Percentiles rank a stretch among this genome's conserved stretches.
These are phyloP conservation scores for Tinea pellionella DNA, from an alignment of 2,888 invertebrate species.

Conservation along the genomic window DNA sequence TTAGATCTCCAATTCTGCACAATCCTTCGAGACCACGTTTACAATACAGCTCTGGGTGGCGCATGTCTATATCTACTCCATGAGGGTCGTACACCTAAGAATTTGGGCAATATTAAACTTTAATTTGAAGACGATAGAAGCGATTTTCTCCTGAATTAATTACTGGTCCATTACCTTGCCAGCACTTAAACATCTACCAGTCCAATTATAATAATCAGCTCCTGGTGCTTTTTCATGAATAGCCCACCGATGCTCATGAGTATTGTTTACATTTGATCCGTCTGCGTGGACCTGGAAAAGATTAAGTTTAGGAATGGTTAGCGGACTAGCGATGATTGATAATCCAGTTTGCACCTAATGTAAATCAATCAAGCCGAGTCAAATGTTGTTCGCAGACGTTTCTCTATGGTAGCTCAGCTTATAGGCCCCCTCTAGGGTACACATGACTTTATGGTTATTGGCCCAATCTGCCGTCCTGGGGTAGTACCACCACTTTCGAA, in stretches of 20 bases:
- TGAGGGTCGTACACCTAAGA: constrained; percentile 78
- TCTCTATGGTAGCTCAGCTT: no score
- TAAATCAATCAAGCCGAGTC: no score
- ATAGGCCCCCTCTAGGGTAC: no score
- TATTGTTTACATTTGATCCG: constrained; percentile 81
- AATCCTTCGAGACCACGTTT: constrained; percentile 65
- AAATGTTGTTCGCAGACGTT: no score
- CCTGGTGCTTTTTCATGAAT: constrained; percentile 84
- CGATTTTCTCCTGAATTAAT: no score
- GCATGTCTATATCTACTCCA: constrained; percentile 72
- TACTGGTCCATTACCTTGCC: constrained; percentile 58
- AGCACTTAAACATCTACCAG: constrained; percentile 82
- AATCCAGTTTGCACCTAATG: no score
- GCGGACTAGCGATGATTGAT: no score
- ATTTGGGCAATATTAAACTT: background rate
- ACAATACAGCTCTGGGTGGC: constrained; percentile 72
- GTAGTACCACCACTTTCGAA: no score
- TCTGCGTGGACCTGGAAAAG: constrained; percentile 82
- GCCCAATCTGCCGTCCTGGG: no score
- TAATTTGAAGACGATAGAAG: no score
- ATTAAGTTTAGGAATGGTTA: background rate
- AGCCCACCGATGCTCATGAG: constrained; percentile 83
- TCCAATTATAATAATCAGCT: constrained; percentile 92
- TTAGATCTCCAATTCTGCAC: constrained; percentile 83
- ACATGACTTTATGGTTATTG: no score